Conservation (phyloP, 2,888 invertebrate genomes). For the Smittia aterrima region DNA sequence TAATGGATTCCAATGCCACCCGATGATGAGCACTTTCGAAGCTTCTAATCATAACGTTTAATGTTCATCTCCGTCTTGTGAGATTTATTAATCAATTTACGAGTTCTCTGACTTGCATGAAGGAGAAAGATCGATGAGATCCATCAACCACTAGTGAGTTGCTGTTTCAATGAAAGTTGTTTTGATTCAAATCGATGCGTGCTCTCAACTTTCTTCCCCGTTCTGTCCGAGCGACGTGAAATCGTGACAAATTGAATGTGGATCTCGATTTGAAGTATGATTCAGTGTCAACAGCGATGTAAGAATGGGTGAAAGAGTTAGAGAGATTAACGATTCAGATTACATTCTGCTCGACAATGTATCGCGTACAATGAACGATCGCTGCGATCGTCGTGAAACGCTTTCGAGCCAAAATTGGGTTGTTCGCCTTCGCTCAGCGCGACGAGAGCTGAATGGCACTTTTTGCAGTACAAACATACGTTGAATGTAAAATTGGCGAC, state of each 20-base stretch:
- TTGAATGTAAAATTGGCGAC: neutral
- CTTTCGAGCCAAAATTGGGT: conserved; percentile 6
- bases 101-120: neutral
- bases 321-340: neutral
- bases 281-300: conserved; percentile 7
- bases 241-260: conserved; percentile 10
- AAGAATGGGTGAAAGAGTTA: neutral
- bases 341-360: neutral
- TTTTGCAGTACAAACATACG: neutral
- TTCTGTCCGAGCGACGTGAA: neutral
- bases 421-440: neutral
- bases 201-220: neutral
- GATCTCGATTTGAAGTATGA: conserved; percentile 6
- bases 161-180: conserved; percentile 9
- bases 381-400: neutral
- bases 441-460: neutral
- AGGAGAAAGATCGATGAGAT: neutral
- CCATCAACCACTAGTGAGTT: neutral
- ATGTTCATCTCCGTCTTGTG: neutral
- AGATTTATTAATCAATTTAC: conserved; percentile 25
- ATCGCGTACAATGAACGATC: neutral
- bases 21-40: conserved; percentile 10
- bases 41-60: neutral
- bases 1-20: conserved; percentile 16
- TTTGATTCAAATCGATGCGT: neutral